Percentiles rank a stretch among this genome's conserved stretches.
Evolutionary conservation across 1,140 invertebrate species (phyloP).

Genomic region (Sipha flava): DNA sequence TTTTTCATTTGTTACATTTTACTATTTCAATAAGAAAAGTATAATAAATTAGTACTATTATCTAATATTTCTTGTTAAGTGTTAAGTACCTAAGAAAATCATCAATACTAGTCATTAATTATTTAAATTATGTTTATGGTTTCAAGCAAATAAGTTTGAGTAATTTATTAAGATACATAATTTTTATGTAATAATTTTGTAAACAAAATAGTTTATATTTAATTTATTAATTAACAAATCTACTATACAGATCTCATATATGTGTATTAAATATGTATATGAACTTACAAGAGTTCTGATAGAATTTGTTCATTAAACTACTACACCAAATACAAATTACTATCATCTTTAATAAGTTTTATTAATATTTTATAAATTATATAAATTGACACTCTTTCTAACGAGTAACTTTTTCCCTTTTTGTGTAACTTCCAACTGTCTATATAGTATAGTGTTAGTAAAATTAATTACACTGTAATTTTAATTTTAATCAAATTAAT

Average conservation of each 20-base stretch:
- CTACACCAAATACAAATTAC: background rate
- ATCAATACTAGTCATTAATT: conserved; percentile 2
- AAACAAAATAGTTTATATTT: background rate
- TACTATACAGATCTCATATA: conserved; percentile 1
- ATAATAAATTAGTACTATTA: background rate
- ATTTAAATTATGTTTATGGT: background rate
- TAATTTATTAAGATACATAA: background rate
- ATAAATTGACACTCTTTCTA: background rate
- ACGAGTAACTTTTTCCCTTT: background rate
- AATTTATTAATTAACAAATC: too few species aligned
- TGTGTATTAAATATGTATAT: background rate
- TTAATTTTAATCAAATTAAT: background rate
- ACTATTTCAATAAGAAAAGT: background rate
- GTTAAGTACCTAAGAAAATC: background rate
- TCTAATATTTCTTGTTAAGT: background rate
- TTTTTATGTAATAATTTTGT: background rate
- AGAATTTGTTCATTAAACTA: background rate
- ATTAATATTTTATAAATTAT: background rate
- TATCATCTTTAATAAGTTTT: background rate
- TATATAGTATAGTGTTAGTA: background rate
- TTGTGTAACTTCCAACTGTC: background rate
- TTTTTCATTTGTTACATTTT: too few species aligned
- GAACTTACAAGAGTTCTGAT: background rate
- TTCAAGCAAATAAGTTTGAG: background rate
- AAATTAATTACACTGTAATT: background rate